These are phyloP conservation scores for Cinara cedri DNA, from an alignment of 2,888 invertebrate genomes.

Conservation along the genomic window DNA sequence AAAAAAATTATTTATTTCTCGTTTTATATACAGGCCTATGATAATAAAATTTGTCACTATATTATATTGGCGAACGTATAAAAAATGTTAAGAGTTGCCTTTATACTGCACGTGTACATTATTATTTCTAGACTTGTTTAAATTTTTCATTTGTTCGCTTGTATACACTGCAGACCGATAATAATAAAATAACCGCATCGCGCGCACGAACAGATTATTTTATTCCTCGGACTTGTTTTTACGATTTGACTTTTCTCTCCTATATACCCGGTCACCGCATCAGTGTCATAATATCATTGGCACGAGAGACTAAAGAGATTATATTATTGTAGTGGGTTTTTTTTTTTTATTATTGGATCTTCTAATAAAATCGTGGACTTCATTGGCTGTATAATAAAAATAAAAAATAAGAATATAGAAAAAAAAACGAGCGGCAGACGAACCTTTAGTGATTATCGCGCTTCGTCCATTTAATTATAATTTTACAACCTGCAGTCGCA, in stretches of 20 bases:
- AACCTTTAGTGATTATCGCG: conserved; percentile 21
- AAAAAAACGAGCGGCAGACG: background rate
- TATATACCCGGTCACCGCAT: too few species aligned
- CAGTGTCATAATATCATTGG: background rate
- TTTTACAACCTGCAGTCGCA: conserved; percentile 34
- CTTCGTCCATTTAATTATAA: conserved; percentile 44
- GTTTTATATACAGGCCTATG: background rate
- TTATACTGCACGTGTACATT: background rate
- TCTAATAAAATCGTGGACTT: conserved; percentile 30
- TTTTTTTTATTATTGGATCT: conserved; percentile 38
- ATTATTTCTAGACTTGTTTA: conserved; percentile 5
- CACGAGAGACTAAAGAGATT: background rate
- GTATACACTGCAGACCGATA: background rate
- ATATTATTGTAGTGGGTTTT: conserved; percentile 27
- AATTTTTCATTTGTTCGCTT: background rate
- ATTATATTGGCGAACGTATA: conserved; percentile 11
- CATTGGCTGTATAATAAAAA: conserved; percentile 37
- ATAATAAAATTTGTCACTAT: conserved; percentile 15
- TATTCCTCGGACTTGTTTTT: conserved; percentile 33
- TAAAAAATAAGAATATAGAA: too few species aligned
- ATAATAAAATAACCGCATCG: conserved; percentile 31
- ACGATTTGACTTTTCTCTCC: conserved; percentile 37
- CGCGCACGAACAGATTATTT: background rate
- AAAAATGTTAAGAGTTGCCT: background rate
- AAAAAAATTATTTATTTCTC: background rate